Evolutionary conservation across 2,113 vertebrate species (phyloP), one percentile per base, ranked within the genome.

Genomic region (Physeter macrocephalus): DNA sequence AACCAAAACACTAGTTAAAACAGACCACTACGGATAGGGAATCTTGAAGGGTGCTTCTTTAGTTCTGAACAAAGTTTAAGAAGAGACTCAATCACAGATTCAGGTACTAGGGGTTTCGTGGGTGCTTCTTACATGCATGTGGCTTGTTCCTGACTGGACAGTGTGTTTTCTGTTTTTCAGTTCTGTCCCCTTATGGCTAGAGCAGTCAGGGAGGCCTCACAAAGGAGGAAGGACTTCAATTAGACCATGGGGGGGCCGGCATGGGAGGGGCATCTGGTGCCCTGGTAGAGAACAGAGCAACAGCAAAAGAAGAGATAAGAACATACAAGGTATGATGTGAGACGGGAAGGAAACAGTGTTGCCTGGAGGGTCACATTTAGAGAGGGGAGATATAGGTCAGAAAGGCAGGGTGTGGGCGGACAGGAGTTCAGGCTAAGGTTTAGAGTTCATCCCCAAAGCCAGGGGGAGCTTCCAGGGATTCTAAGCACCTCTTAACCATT

Each of bases 201-300:
- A 25, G 46, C 11, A 13, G 78, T 43, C 23, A 36, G 27, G 27
- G 43, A 83, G 46, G 36, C 43, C 13, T 43, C 52, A 2, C 0
- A 3, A 43, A 43, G 75, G 20, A 82, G 3, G n/a, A 14, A 52
- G 34, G 41, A 46, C 62, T 61, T 21, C 34, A 5, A 1, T 27
- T 0, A 18, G 61, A 59, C 88, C 14, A 6, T 14, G 9, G n/a
- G 10, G 8, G 43, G 0, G 23, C 4, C 29, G 9, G 15, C 15
- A 41, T 20, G 29, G 29, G 74, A 17, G 31, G 43, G 43, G 3
- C 5, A 57, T 21, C 25, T 0, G 59, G 62, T 36, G 36, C 21
- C 18, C 27, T 59, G 4, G 20, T 8, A 64, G 69, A 25, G 4
- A 77, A 34, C 2, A 62, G 12, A 43, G n/a, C 25, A 83, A 71